These are phyloP conservation scores for Bubo scandiacus DNA, from an alignment of 2,113 vertebrate species.

Conservation along the genomic window DNA sequence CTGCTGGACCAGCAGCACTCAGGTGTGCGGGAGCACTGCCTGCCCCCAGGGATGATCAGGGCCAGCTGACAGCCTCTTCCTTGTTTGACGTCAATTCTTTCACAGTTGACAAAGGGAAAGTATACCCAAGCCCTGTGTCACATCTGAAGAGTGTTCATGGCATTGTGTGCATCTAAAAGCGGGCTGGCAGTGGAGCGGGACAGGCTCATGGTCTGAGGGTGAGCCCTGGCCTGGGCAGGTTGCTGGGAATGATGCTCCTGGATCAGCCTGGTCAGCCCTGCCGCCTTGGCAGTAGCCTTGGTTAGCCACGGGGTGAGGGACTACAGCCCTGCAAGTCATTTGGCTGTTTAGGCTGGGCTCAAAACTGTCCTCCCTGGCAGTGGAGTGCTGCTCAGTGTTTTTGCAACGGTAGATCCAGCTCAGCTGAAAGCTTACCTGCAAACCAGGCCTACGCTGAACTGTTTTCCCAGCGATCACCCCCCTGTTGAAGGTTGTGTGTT, in stretches of 20 bases:
- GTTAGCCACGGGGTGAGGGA: background rate
- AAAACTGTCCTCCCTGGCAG: background rate
- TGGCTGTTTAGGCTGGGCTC: background rate
- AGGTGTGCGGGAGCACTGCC: background rate
- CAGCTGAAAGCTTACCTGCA: background rate
- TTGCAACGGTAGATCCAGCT: background rate
- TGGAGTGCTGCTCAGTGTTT: background rate
- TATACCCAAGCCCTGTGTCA: background rate
- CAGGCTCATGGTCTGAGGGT: rapidly evolving
- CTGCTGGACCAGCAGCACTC: background rate
- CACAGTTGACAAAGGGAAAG: background rate
- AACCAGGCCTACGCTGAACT: background rate
- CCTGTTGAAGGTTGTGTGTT: background rate
- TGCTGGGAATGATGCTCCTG: background rate
- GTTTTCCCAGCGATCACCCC: background rate
- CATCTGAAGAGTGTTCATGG: background rate
- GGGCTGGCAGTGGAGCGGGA: background rate
- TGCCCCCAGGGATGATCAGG: background rate
- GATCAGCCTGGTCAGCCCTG: background rate
- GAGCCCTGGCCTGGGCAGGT: background rate
- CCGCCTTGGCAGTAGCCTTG: background rate
- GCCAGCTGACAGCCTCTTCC: background rate
- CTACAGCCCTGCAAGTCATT: background rate
- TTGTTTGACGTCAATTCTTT: background rate
- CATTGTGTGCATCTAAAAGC: rapidly evolving